These are phyloP conservation scores for Macaca nemestrina DNA, from an alignment of 2,113 vertebrate species.

Conservation along the genomic window DNA sequence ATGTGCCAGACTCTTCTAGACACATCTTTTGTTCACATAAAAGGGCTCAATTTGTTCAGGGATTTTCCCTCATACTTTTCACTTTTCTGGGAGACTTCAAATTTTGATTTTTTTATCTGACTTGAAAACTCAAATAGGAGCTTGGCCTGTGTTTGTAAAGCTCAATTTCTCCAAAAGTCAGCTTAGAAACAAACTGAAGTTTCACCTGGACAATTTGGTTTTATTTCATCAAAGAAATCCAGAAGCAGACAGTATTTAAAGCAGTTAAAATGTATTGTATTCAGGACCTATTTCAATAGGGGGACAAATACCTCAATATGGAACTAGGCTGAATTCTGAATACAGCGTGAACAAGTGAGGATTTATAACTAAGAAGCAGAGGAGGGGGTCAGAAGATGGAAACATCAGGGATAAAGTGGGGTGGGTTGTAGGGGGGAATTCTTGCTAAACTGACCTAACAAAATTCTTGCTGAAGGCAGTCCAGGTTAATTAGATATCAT, in stretches of 20 bases:
- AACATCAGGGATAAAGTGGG: not conserved
- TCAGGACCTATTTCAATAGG: not conserved
- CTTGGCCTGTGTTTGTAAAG: not conserved
- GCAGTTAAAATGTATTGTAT: not conserved
- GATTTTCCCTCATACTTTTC: not conserved
- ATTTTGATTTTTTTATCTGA: not conserved
- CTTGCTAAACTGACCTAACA: not conserved
- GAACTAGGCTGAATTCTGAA: not conserved
- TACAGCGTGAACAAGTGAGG: not conserved
- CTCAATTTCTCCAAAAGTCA: not conserved
- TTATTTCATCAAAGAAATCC: not conserved
- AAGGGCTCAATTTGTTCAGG: not conserved
- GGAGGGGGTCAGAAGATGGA: not conserved
- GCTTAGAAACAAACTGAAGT: not conserved
- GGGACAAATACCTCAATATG: not conserved
- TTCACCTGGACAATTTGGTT: not conserved
- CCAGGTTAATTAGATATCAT: not conserved
- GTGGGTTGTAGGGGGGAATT: not conserved
- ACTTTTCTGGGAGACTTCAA: not conserved
- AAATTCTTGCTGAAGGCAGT: not conserved
- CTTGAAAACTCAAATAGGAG: not conserved
- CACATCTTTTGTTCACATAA: not conserved
- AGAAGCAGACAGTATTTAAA: not conserved
- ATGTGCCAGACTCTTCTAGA: not conserved
- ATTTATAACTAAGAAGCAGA: not conserved